Evolutionary conservation across 2,888 invertebrate genomes (phyloP), one percentile per base, ranked within the genome.

Genomic region (Andrena haemorrhoa): DNA sequence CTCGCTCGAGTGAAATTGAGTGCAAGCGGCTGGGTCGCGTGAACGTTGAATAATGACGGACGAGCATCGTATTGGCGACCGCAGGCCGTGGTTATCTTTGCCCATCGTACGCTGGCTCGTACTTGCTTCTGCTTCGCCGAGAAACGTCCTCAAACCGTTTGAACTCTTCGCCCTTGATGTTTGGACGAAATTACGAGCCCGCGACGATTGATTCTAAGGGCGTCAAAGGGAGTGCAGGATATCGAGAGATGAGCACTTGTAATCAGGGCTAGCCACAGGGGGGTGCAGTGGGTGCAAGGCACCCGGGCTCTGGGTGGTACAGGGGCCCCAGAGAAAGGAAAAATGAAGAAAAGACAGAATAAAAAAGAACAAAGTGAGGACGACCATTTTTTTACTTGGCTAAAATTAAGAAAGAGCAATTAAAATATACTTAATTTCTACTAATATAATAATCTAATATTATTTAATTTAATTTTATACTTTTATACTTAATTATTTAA

Each of bases 1-100:
- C 70, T 35, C 70, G 75, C 60, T 64, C 76, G 74, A 76, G 68
- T 77, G 73, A 85, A 88, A 83, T 83, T 77, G 84, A 83, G 78
- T 69, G 70, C 77, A 69, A 82, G 82, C 71, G 33, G 35, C 41
- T 53, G 61, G 60, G 53, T 75, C 76, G 66, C 58, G 70, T 47
- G 69, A 63, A 63, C 53, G 33, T 26, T 72, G 83, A 77, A 78
- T 77, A 83, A 83, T 80, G 71, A 47, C 63, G 66, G 58, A 70
- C 56, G 75, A 76, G 47, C 69, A 35, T n/a, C 81, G 77, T 63
- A 71, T 70, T 47, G 81, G 65, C 66, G 63, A 68, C 79, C 72
- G 56, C 66, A 61, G 33, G 33, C 29, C 29, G 31, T 31, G 78
- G 73, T 65, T 70, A 70, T 61, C 53, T 53, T 53, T 53, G 53